Percentiles rank a stretch among this genome's conserved stretches.
Evolutionary conservation across 1,140 invertebrate species (phyloP).

Genomic region (Steinernema feltiae): DNA sequence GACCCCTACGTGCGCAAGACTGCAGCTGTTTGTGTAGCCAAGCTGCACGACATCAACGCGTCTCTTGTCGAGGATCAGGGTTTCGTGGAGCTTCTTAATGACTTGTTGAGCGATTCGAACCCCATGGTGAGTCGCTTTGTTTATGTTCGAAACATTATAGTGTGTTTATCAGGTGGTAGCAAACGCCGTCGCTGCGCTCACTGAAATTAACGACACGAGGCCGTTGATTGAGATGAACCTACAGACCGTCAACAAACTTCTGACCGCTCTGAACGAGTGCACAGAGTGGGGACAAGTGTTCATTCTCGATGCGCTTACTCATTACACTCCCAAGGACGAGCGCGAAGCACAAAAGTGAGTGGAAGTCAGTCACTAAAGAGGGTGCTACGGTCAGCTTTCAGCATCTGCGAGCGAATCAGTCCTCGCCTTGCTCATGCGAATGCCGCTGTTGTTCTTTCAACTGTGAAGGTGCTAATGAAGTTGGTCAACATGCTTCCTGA

Average conservation of each 20-base stretch:
- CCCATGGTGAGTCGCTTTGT: constrained; percentile 76
- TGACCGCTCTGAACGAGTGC: constrained; percentile 97
- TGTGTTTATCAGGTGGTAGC: constrained; percentile 74
- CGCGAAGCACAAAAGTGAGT: constrained; percentile 84
- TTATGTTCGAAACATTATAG: neutral
- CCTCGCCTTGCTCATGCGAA: constrained; percentile 96
- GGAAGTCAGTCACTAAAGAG: neutral
- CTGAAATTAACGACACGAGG: constrained; percentile 93
- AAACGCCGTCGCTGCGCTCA: constrained; percentile 95
- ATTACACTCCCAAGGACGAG: constrained; percentile 93
- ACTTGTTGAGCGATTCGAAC: constrained; percentile 94
- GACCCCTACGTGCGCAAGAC: constrained; percentile 99
- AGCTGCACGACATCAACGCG: constrained; percentile 96
- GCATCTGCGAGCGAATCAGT: constrained; percentile 95
- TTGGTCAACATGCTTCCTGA: constrained; percentile 91
- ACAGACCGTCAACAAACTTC: constrained; percentile 91
- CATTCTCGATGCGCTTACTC: constrained; percentile 92
- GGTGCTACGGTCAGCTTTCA: constrained; percentile 46
- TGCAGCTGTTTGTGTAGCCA: constrained; percentile 97
- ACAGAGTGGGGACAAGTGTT: constrained; percentile 78
- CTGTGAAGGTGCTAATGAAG: constrained; percentile 94
- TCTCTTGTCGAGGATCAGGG: constrained; percentile 95
- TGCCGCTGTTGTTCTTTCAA: constrained; percentile 96
- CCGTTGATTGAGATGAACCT: constrained; percentile 93
- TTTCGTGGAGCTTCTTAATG: constrained; percentile 91